Evolutionary conservation across 2,888 invertebrate species (phyloP).

Genomic region (Tromatobia lineatoria): DNA sequence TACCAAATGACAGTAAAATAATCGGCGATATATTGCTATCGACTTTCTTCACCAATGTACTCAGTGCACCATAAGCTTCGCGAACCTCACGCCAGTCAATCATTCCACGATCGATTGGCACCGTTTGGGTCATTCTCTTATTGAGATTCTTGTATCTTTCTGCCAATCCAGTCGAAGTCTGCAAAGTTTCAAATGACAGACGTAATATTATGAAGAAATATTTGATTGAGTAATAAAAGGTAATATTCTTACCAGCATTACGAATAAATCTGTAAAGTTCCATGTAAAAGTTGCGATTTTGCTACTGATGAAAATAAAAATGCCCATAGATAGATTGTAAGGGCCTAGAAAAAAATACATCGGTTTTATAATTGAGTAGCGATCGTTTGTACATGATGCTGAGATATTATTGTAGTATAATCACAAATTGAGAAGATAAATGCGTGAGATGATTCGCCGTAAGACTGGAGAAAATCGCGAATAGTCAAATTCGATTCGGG

Average conservation of each 20-base stretch:
- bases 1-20: slow-evolving; percentile 89
- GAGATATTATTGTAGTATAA: slow-evolving; percentile 11
- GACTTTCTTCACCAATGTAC: slow-evolving; percentile 87
- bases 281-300: slow-evolving; percentile 89
- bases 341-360: slow-evolving; percentile 72
- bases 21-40: slow-evolving; percentile 88
- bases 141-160: slow-evolving; percentile 89
- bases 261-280: slow-evolving; percentile 91
- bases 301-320: slow-evolving; percentile 86
- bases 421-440: slow-evolving; percentile 80
- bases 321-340: slow-evolving; percentile 78
- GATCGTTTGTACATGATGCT: not conserved
- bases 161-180: slow-evolving; percentile 87
- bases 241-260: slow-evolving; percentile 90
- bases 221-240: not conserved
- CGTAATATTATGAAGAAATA: not conserved
- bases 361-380: not conserved
- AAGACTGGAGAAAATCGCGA: slow-evolving; percentile 76
- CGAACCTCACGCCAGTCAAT: slow-evolving; percentile 88
- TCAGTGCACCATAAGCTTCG: slow-evolving; percentile 89
- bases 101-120: slow-evolving; percentile 82
- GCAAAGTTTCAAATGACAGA: not conserved
- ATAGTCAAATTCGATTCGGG: slow-evolving; percentile 72
- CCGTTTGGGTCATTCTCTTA: slow-evolving; percentile 82
- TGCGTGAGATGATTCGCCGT: slow-evolving; percentile 78